Base-by-base conservation (phyloP, 2,113 vertebrate species). In the Electrona antarctica region DNA sequence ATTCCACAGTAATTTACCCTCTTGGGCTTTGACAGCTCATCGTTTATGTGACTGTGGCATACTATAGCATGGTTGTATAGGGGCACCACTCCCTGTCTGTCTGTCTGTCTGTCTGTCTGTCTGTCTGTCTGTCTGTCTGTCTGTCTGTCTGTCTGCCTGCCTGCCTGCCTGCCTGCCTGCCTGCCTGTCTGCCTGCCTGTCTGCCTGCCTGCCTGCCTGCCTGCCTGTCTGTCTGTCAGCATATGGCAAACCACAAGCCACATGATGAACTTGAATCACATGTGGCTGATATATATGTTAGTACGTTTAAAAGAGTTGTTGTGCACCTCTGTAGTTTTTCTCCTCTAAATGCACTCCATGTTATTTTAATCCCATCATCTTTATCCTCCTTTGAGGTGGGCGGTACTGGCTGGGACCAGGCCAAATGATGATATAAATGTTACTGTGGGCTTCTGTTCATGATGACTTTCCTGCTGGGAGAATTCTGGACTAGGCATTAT, bases 51-150 rank as follows among this genome's bases (percentile, higher is more conserved):
- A 83, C 81, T 86, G 86, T 82, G 85, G 85, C 76, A 7, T 21
- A 21, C 21, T 21, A 21, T 33, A 10, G 33, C n/a, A 21, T 21
- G 21, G 54, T 76, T 79, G 75, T 74, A 50, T 41, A 63, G 76
- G 73, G 75, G 72, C 72, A 80, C 82, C 85, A 87, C 90, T 88
- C 90, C 88, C 90, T 87, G 83, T 85, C 83, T 86, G 78, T 76
- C 75, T 55, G 73, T 74, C 78, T 60, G 33, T 76, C 78, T 76
- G 71, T 69, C 78, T 29, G 58, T 57, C 67, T 29, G 15, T 66
- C 21, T 67, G 63, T 52, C 28, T 45, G 29, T 70, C 73, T 60
- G 60, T 69, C 71, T 75, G 71, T 74, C 68, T 46, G 67, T 68
- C 76, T 67, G 15, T 66, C 75, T 46, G 68, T 82, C 80, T 76